A percentile compares a stretch with the other conserved stretches of the same genome.
Conservation (phyloP, 2,113 vertebrate genomes). For the Otolemur garnettii region DNA sequence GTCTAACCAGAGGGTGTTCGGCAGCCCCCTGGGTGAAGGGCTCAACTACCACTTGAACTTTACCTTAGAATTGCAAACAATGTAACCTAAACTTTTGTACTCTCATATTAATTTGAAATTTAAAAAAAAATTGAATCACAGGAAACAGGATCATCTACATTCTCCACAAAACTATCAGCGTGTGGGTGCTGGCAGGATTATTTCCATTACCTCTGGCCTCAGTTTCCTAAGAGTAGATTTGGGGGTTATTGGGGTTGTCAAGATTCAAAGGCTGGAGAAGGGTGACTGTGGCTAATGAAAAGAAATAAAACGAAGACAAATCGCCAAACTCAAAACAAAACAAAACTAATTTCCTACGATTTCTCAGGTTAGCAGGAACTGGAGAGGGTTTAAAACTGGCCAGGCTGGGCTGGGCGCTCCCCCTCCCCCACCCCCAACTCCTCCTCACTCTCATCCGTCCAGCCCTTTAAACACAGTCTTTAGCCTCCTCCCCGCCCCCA, state of each 20-base stretch:
- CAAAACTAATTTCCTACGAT: not conserved
- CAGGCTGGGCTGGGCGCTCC: not conserved
- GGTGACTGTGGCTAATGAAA: constrained; percentile 58
- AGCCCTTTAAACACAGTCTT: not conserved
- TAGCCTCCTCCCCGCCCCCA: not conserved
- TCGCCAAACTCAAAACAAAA: not conserved
- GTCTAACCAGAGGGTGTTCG: too few relatives aligned
- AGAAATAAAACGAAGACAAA: constrained; percentile 1
- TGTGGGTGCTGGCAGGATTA: constrained; percentile 12
- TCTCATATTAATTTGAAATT: too few relatives aligned
- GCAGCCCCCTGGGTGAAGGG: too few relatives aligned
- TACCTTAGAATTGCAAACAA: too few relatives aligned
- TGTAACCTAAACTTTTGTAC: too few relatives aligned
- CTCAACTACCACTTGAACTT: too few relatives aligned
- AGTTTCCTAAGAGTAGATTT: constrained; percentile 37
- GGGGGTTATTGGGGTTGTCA: constrained; percentile 41
- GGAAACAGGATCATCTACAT: constrained; percentile 73
- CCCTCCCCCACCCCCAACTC: not conserved
- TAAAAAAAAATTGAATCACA: constrained; percentile 70
- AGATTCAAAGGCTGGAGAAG: constrained; percentile 68
- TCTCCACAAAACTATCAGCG: constrained; percentile 56
- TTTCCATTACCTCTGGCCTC: constrained; percentile 63
- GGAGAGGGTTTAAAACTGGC: not conserved
- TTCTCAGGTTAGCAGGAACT: not conserved
- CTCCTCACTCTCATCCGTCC: too few relatives aligned